phyloP scores from a whole-genome alignment of 2,888 invertebrate species.

The Volucella bombylans region DNA sequence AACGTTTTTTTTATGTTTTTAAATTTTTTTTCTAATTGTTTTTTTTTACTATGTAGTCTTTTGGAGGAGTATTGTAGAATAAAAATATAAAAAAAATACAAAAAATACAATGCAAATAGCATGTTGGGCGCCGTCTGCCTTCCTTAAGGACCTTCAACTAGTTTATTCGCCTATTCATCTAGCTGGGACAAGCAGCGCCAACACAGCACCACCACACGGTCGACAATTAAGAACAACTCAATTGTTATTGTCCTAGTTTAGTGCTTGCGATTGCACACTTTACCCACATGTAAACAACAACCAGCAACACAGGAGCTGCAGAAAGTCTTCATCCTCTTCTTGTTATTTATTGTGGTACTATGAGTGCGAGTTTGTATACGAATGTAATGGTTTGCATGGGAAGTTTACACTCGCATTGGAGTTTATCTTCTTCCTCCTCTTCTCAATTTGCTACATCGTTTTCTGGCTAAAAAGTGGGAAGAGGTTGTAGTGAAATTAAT shows the following conservation, averaged over 20 bases:
- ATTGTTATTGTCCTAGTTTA: constrained; percentile 73
- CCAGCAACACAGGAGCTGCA: constrained; percentile 4
- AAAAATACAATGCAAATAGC: constrained; percentile 46
- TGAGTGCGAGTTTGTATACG: constrained; percentile 6
- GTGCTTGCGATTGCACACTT: constrained; percentile 72
- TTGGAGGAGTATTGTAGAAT: constrained; percentile 29
- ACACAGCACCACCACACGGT: constrained; percentile 48
- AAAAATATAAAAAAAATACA: constrained; percentile 21
- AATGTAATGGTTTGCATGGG: no score
- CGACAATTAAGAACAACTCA: constrained; percentile 73
- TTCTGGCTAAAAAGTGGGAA: constrained; percentile 7
- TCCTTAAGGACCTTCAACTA: constrained; percentile 68
- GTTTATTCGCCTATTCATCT: constrained; percentile 59
- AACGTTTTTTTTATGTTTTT: no score
- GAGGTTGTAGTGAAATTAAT: constrained; percentile 57
- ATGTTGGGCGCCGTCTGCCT: constrained; percentile 63
- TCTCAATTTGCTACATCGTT: constrained; percentile 35
- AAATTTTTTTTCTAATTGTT: constrained; percentile 2
- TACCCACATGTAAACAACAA: constrained; percentile 69
- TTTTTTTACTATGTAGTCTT: not conserved
- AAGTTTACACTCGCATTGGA: constrained; percentile 59
- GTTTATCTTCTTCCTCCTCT: constrained; percentile 52
- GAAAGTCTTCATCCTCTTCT: constrained; percentile 45
- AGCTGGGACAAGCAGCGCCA: constrained; percentile 18
- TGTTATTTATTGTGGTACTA: constrained; percentile 62